Conservation (phyloP, 2,113 vertebrate genomes). For the Gnathonemus echidnorhynchus region DNA sequence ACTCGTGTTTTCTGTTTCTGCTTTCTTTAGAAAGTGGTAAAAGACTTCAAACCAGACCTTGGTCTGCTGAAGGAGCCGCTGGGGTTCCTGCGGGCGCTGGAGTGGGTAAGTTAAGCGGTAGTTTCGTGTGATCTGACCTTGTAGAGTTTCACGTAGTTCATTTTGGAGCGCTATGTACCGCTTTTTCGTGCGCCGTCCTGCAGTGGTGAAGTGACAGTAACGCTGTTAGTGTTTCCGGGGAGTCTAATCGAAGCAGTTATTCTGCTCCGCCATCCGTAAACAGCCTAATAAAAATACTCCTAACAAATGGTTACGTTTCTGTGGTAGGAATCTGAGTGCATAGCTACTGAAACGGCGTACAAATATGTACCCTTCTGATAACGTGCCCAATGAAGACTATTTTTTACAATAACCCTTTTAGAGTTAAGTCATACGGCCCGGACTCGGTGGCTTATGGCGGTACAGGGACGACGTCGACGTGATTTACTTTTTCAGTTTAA, state of each 20-base stretch:
- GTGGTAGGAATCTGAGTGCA: not conserved
- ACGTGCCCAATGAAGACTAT: not conserved
- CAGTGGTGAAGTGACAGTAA: not conserved
- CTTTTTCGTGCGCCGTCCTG: not conserved
- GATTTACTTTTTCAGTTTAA: not conserved
- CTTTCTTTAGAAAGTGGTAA: slow-evolving; percentile 50
- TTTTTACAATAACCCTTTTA: not conserved
- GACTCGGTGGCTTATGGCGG: not conserved
- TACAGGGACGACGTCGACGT: not conserved
- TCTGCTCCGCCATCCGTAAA: not conserved
- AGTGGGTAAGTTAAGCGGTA: slow-evolving; percentile 72
- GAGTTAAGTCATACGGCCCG: not conserved
- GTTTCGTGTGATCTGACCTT: not conserved
- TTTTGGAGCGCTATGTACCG: not conserved
- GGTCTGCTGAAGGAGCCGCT: slow-evolving; percentile 78
- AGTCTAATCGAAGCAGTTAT: not conserved
- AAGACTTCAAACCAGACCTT: slow-evolving; percentile 62
- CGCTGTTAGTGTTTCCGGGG: not conserved
- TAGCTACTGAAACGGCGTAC: not conserved
- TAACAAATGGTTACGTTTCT: not conserved
- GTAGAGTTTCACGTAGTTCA: not conserved
- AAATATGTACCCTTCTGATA: not conserved
- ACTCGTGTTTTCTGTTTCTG: not conserved
- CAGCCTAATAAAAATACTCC: not conserved
- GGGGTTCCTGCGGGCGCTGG: slow-evolving; percentile 81